Evolutionary conservation across 2,888 invertebrate species (phyloP).

Genomic region (Phalangium opilio): DNA sequence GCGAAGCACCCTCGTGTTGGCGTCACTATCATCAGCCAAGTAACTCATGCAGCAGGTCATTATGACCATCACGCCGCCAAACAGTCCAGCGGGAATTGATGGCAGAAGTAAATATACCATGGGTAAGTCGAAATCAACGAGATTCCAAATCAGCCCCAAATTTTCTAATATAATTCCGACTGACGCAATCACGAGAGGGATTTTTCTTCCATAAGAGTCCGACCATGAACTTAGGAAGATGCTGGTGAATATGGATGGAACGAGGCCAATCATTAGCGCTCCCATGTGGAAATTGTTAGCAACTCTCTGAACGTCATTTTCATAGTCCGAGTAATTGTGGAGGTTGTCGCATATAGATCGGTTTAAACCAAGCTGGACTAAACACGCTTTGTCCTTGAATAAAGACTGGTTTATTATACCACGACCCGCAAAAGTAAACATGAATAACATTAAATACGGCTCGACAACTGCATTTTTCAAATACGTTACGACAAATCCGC

Average conservation of each 20-base stretch:
- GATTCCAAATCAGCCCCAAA: slow-evolving; percentile 1
- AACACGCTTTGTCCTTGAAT: background rate
- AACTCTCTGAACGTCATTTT: background rate
- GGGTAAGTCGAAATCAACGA: slow-evolving; percentile 5
- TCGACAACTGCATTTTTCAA: background rate
- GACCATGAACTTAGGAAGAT: slow-evolving; percentile 11
- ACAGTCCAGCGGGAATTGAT: slow-evolving; percentile 5
- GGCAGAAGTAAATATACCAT: slow-evolving; percentile 6
- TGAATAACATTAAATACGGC: background rate
- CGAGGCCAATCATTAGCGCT: background rate
- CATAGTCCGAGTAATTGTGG: background rate
- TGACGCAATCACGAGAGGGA: slow-evolving; percentile 8
- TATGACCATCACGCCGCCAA: slow-evolving; percentile 10
- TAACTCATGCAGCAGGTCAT: slow-evolving; percentile 14
- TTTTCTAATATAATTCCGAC: slow-evolving; percentile 8
- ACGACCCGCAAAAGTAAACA: background rate
- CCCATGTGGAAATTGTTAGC: slow-evolving; percentile 1
- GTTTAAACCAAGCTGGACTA: background rate
- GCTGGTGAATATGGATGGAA: background rate
- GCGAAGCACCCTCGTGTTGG: slow-evolving; percentile 8
- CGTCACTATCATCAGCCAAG: slow-evolving; percentile 11
- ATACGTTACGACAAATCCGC: background rate
- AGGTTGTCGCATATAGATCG: background rate
- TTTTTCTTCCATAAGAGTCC: slow-evolving; percentile 14
- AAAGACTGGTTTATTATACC: background rate